phyloP scores from a whole-genome alignment of 2,888 invertebrate species.

The Rotaria macrura region DNA sequence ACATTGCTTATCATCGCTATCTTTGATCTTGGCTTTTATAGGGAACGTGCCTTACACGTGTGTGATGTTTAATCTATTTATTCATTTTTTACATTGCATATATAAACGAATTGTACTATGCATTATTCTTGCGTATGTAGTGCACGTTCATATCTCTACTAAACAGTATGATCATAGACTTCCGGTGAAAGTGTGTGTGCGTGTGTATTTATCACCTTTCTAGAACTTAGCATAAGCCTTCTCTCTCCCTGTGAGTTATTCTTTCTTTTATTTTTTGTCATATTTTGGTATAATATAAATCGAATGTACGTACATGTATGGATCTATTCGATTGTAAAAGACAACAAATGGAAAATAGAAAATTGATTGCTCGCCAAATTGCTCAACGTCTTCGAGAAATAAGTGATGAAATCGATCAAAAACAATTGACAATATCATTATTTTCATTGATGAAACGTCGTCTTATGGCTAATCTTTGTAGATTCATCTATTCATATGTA shows the following conservation, averaged over 20 bases:
- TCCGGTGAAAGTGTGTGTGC: not conserved
- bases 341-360: not conserved
- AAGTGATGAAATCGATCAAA: not conserved
- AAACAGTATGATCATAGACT: not conserved
- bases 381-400: not conserved
- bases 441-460: not conserved
- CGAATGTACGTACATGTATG: not conserved
- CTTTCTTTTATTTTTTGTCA: not conserved
- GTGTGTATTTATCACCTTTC: not conserved
- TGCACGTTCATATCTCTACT: not conserved
- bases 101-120: not conserved
- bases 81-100: not conserved
- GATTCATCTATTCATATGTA: not conserved
- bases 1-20: not conserved
- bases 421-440: not conserved
- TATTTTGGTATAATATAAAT: not conserved
- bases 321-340: not conserved
- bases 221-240: not conserved
- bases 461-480: not conserved
- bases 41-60: slow-evolving; percentile 7
- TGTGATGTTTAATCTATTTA: not conserved
- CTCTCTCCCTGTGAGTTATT: not conserved
- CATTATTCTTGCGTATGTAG: not conserved
- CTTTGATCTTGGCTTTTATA: not conserved
- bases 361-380: not conserved